phyloP scores from a whole-genome alignment of 1,140 invertebrate species.

The Pseudachorutes palmiensis region DNA sequence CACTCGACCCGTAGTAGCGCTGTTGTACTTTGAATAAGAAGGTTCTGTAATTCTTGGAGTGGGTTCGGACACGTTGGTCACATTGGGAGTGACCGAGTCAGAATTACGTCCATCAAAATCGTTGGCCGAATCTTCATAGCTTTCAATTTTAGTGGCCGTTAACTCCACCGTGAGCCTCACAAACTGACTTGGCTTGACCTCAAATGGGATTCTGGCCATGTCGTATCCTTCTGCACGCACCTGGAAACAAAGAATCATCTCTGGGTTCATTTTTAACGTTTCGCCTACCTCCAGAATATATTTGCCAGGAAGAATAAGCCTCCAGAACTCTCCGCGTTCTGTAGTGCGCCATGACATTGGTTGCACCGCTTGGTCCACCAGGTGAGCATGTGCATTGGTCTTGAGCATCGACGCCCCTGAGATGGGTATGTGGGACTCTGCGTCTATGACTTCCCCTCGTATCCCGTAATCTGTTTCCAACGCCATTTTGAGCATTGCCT shows the following conservation, averaged over 20 bases:
- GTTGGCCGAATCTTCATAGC: not conserved
- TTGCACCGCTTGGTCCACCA: not conserved
- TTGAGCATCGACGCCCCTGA: constrained; percentile 10
- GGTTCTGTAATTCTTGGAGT: not conserved
- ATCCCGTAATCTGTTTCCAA: constrained; percentile 25
- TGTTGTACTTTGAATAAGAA: not conserved
- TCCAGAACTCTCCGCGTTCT: constrained; percentile 44
- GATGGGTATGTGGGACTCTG: constrained; percentile 21
- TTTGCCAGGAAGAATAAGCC: constrained; percentile 43
- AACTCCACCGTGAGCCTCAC: not conserved
- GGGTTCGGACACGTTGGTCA: not conserved
- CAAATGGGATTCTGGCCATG: not conserved
- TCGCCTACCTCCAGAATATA: constrained; percentile 41
- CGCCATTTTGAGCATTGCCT: constrained; percentile 28
- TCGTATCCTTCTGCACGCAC: constrained; percentile 5
- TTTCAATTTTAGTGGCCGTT: not conserved
- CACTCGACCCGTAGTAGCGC: not conserved
- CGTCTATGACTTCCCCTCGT: constrained; percentile 25
- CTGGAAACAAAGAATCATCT: not conserved
- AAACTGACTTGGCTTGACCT: not conserved
- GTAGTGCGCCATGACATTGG: constrained; percentile 29
- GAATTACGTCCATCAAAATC: not conserved
- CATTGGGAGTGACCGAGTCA: not conserved
- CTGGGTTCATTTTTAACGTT: too few species aligned
- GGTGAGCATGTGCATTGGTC: constrained; percentile 4